Evolutionary conservation across 2,888 invertebrate species (phyloP).

Genomic region (Drosophila dives): DNA sequence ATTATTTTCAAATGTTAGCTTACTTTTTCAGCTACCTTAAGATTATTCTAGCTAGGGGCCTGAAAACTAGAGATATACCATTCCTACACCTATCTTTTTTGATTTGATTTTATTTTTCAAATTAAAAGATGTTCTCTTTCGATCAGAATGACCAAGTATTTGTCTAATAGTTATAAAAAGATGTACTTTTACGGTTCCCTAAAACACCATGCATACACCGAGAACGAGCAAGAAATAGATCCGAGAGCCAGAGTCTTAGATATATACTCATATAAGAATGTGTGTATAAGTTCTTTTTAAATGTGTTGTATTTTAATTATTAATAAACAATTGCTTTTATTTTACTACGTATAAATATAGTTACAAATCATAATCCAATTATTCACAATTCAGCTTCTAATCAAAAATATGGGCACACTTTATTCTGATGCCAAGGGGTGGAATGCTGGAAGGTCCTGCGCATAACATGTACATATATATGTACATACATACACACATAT

Average conservation of each 20-base stretch:
- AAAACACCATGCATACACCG: background rate
- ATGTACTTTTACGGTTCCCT: background rate
- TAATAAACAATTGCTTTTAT: background rate
- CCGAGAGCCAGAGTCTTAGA: background rate
- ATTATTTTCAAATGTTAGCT: background rate
- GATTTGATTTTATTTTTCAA: background rate
- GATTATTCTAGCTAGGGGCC: background rate
- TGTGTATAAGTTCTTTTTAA: background rate
- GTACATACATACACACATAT: background rate
- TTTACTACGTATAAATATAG: background rate
- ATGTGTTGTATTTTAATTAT: background rate
- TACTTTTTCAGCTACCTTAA: background rate
- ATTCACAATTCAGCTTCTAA: background rate
- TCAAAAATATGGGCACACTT: conserved; percentile 18
- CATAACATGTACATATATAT: conserved; percentile 3
- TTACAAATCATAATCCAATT: background rate
- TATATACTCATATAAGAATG: background rate
- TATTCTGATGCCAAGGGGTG: background rate
- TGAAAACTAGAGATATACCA: background rate
- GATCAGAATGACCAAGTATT: no score
- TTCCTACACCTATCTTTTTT: background rate
- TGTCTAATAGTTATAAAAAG: background rate
- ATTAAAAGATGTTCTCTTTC: no score
- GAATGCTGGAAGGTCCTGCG: conserved; percentile 24
- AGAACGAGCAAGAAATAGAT: background rate